These are phyloP conservation scores for Cricetomys ansorgei DNA, from an alignment of 2,113 vertebrate species.

Conservation along the genomic window DNA sequence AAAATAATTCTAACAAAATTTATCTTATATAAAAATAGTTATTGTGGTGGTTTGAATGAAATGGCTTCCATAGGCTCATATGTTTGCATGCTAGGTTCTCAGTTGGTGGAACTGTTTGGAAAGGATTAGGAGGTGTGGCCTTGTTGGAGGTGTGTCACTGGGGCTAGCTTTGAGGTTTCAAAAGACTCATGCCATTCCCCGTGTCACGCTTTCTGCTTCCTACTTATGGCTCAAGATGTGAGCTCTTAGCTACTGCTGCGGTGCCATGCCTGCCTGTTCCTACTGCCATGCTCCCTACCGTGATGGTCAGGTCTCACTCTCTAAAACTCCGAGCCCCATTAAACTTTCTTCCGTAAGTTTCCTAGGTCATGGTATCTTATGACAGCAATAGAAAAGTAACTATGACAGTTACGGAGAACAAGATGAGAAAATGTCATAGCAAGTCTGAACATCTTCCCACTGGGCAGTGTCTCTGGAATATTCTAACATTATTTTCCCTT, in stretches of 20 bases:
- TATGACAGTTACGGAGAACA: neutral
- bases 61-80: neutral
- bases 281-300: neutral
- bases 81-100: neutral
- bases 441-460: neutral
- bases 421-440: neutral
- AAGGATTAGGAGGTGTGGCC: neutral
- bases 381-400: neutral
- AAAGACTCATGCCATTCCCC: neutral
- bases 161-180: neutral
- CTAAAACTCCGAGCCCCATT: neutral
- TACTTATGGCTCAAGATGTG: neutral
- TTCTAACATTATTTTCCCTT: neutral
- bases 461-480: neutral
- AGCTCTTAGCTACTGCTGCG: neutral
- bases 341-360: neutral
- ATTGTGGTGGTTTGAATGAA: neutral
- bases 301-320: neutral
- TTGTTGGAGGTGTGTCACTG: neutral
- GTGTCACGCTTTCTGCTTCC: neutral
- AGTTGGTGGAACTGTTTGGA: neutral
- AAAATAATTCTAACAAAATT: neutral
- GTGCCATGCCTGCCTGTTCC: neutral
- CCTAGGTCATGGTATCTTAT: neutral
- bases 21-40: conserved; percentile 17